These are phyloP conservation scores for Onchidella celtica DNA, from an alignment of 2,888 invertebrate species.

Conservation along the genomic window DNA sequence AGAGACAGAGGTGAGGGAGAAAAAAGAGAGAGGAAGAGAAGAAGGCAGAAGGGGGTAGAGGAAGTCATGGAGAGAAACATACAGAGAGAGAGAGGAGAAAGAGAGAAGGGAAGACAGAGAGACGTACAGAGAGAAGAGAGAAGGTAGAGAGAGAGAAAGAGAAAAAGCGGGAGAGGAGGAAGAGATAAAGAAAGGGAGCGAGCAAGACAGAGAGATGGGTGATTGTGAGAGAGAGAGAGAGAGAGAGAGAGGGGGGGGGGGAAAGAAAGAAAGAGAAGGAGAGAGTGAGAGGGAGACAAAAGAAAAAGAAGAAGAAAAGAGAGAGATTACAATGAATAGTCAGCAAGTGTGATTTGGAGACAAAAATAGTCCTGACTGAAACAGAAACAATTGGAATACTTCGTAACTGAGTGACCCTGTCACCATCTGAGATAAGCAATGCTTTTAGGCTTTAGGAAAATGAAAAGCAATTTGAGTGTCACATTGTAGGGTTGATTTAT, in stretches of 20 bases:
- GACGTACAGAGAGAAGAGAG: neutral
- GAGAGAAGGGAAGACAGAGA: neutral
- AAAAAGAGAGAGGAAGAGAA: neutral
- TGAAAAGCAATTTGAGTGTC: too few relatives aligned
- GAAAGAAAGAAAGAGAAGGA: conserved; percentile 9
- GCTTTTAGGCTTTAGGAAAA: too few relatives aligned
- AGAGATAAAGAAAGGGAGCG: neutral
- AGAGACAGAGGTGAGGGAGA: neutral
- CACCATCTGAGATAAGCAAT: too few relatives aligned
- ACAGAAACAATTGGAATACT: too few relatives aligned
- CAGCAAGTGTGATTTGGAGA: too few relatives aligned
- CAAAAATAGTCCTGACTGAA: too few relatives aligned
- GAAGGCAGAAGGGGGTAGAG: conserved; percentile 4
- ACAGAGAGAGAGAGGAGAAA: neutral
- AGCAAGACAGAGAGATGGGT: neutral
- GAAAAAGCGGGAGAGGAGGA: neutral
- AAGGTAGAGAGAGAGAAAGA: conserved; percentile 3
- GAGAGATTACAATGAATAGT: too few relatives aligned
- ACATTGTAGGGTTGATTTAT: too few relatives aligned
- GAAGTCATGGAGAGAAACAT: conserved; percentile 1
- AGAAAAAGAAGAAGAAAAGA: neutral
- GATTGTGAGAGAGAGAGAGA: neutral
- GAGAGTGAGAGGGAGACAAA: conserved; percentile 11
- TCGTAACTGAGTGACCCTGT: too few relatives aligned
- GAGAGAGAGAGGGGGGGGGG: neutral